phyloP scores from a whole-genome alignment of 23 tunicate species.

The Halocynthia roretzi region DNA sequence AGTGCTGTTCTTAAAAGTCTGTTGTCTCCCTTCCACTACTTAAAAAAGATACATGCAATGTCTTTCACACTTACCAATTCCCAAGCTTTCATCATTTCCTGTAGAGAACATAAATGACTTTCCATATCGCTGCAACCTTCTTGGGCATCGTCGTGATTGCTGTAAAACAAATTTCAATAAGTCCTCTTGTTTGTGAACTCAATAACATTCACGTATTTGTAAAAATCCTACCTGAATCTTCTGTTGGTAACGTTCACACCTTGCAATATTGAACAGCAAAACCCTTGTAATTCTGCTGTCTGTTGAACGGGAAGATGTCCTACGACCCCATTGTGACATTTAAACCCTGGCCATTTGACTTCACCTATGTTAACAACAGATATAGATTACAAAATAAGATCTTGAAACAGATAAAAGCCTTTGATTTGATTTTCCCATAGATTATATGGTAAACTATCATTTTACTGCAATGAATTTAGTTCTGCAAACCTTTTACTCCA shows the following conservation, averaged over 20 bases:
- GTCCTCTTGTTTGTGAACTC: constrained; percentile 2
- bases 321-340: constrained; percentile 75
- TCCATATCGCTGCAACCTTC: constrained; percentile 32
- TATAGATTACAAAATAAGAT: background rate
- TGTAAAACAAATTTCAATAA: constrained; percentile 7
- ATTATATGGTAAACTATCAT: too few species aligned
- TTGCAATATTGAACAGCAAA: constrained; percentile 62
- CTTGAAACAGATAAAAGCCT: too few species aligned
- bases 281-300: constrained; percentile 32
- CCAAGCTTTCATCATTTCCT: constrained; percentile 74
- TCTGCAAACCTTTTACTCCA: too few species aligned
- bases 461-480: too few species aligned
- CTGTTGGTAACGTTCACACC: constrained; percentile 60
- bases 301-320: constrained; percentile 38
- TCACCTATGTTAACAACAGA: constrained; percentile 43
- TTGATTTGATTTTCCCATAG: too few species aligned
- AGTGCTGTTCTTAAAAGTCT: too few species aligned
- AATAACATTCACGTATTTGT: background rate
- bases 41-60: too few species aligned
- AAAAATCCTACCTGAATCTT: constrained; percentile 43
- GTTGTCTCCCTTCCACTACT: too few species aligned
- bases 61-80: constrained; percentile 24
- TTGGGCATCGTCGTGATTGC: constrained; percentile 35
- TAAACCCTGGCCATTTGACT: constrained; percentile 61
- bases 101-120: constrained; percentile 49